Percentiles rank a stretch among this genome's conserved stretches.
Conservation (phyloP, 2,888 invertebrate genomes). For the Hymenopus coronatus region DNA sequence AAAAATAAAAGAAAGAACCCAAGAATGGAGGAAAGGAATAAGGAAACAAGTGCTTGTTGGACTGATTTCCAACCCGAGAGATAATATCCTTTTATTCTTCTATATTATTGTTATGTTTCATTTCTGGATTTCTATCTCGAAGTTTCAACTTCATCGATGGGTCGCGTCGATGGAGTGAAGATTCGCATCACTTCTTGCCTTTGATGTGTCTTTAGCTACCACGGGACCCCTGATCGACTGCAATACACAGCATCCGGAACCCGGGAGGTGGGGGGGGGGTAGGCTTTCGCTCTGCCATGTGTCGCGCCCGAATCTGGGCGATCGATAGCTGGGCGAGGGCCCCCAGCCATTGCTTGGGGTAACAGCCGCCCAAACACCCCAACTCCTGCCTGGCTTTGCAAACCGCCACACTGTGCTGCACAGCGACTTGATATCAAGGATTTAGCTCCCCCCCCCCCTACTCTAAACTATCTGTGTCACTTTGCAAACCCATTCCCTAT, state of each 20-base stretch:
- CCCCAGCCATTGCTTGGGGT: neutral
- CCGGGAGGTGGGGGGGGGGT: neutral
- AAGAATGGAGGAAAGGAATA: too few species aligned
- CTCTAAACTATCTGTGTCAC: conserved; percentile 18
- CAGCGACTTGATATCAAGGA: conserved; percentile 19
- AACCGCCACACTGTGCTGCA: neutral
- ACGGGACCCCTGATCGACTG: conserved; percentile 5
- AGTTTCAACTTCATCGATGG: neutral
- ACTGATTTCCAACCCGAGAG: too few species aligned
- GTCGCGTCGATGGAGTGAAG: neutral
- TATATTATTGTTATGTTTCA: too few species aligned
- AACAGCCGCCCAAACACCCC: neutral
- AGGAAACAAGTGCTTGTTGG: too few species aligned
- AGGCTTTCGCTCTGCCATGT: neutral
- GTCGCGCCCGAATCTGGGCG: conserved; percentile 9
- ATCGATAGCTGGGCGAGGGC: conserved; percentile 11
- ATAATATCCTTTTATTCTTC: too few species aligned
- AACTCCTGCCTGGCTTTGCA: neutral
- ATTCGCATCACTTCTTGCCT: neutral
- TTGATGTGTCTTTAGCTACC: neutral
- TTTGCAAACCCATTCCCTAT: conserved; percentile 6
- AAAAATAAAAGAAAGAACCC: too few species aligned
- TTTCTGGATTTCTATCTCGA: too few species aligned
- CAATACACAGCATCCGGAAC: conserved; percentile 7
- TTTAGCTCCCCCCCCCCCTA: conserved; percentile 8